Percentiles rank a stretch among this genome's conserved stretches.
phyloP scores from a whole-genome alignment of 2,888 invertebrate genomes.

The Magallana nippona region DNA sequence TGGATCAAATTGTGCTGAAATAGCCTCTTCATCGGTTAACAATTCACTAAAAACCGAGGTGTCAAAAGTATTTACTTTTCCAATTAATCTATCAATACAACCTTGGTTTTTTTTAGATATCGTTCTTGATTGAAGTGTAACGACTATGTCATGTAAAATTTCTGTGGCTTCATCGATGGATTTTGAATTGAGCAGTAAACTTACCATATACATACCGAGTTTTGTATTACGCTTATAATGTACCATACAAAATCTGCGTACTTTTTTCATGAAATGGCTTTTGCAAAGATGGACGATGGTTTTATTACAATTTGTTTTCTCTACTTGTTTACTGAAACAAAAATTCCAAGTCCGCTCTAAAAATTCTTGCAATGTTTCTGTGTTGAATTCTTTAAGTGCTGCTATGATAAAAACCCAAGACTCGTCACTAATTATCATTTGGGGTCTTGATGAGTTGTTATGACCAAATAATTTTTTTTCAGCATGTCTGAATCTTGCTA shows the following conservation, averaged over 20 bases:
- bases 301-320: background rate
- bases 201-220: slow-evolving; percentile 18
- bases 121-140: background rate
- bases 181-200: slow-evolving; percentile 15
- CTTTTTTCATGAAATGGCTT: slow-evolving; percentile 29
- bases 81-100: background rate
- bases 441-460: background rate
- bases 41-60: background rate
- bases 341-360: background rate
- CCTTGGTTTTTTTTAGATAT: background rate
- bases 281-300: background rate
- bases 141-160: slow-evolving; percentile 24
- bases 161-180: background rate
- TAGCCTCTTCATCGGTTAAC: background rate
- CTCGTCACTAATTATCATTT: background rate
- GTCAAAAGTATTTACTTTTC: background rate
- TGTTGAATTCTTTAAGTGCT: slow-evolving; percentile 17
- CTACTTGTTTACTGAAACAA: background rate
- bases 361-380: slow-evolving; percentile 4
- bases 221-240: slow-evolving; percentile 12
- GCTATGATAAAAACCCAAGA: slow-evolving; percentile 17
- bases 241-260: background rate
- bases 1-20: background rate
- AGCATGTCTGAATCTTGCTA: slow-evolving; percentile 30
- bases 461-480: slow-evolving; percentile 10